Base-by-base conservation (phyloP, 2,113 vertebrate genomes). In the Orcinus orca region DNA sequence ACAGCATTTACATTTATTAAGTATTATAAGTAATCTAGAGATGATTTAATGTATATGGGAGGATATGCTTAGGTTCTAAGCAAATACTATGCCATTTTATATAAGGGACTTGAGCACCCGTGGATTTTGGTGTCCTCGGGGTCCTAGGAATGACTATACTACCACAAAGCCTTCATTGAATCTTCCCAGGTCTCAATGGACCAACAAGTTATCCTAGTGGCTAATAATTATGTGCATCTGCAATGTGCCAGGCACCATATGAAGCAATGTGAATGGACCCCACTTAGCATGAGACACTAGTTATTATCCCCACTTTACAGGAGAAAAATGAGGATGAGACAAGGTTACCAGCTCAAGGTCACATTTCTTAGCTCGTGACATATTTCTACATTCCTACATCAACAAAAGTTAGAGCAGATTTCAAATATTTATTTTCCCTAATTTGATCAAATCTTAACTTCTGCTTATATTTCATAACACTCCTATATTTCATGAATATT, bases 351-450 rank as follows among this genome's bases (percentile, higher is more conserved):
- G 62, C 17, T 92, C 53, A 47, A 29, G 47, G 50, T 82, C 67
- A 53, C 15, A 25, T 53, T 82, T 76, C 70, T 68, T 23, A 36
- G 47, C 60, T 31, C 17, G 38, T 31, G 71, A 55, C 14, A 33
- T 83, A 50, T 26, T 63, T 82, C 36, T 71, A 31, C 15, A n/a
- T 5, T 93, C 36, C 25, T n/a, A 76, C 62, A 82, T 70, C 9
- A 29, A 81, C 60, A 70, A 82, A 88, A 74, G 67, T 53, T 21
- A 90, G 5, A 62, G n/a, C 12, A 77, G 38, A 87, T n/a, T 58
- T 58, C 84, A 84, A 62, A 73, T 33, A 62, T 44, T 18, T 89
- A 58, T 50, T 93, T 81, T 70, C 90, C 47, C 67, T 68, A 68
- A 62, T 44, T 25, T 53, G 60, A 53, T 31, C 58, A 81, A 67